Evolutionary conservation across 2,113 vertebrate genomes (phyloP), one percentile per base, ranked within the genome.

Genomic region (Ochotona curzoniae): DNA sequence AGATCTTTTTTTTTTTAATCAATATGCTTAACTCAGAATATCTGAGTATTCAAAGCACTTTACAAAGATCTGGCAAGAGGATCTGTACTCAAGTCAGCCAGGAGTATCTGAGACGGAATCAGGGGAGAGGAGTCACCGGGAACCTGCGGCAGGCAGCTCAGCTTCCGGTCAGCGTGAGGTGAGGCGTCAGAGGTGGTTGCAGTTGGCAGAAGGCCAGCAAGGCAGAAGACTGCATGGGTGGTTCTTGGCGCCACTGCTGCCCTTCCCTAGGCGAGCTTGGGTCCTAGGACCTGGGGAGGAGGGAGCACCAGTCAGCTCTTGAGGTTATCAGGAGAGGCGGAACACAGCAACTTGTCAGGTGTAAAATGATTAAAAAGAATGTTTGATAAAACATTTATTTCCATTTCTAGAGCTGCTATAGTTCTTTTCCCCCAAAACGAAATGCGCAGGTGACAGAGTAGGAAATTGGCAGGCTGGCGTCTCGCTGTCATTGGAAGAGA

Each of bases 391-490:
- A 91, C 94, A 95, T 93, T 96, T 85, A 83, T 96, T 94, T 96
- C 67, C 66, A 51, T 89, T 92, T 96, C 95, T 82, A 87, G 93
- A 96, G 89, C 89, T 96, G 93, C 82, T 89, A 93, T 11, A 84
- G 89, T 91, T 89, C 93, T 96, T 95, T 91, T 89, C 93, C 96
- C 94, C 83, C 87, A 96, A 95, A 96, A 93, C 95, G 95, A 96
- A 95, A 89, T 95, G 91, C 95, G 81, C 89, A 90, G 80, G 54
- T 93, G 94, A 95, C 93, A 96, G 94, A 94, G 91, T 74, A 75
- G 95, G 86, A 95, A 96, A 89, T 87, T 96, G 96, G 96, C 96
- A 78, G 30, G 35, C 57, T 87, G 30, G 60, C 18, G 32, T 93
- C 82, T 78, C 69, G 91, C 88, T 95, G 93, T 95, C 94, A 84